Base-by-base conservation (phyloP, 1,140 invertebrate species). In the Hyphantria cunea region DNA sequence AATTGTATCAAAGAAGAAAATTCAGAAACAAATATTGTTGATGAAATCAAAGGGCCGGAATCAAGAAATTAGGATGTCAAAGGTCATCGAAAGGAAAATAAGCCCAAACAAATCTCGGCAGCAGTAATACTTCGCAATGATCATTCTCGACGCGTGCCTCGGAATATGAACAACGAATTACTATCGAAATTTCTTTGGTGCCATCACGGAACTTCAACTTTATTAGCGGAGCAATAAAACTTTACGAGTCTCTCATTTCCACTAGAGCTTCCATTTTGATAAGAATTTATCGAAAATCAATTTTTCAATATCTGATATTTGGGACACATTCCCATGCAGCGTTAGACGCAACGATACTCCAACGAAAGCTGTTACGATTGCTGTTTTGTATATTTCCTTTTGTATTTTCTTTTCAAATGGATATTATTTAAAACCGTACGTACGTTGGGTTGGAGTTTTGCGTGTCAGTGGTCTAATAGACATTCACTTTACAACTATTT, bases 131-230 rank as follows among this genome's bases (percentile, higher is more conserved):
- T 41, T 56, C 44, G 33, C 48, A 58, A 58, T 48, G 55, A 53
- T 32, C 50, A 53, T 47, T 52, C 49, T 5, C 11, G 14, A 54
- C 61, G 52, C 61, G 64, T 58, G 64, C 52, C 61, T 12, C 39
- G 32, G 58, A 72, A 70, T 68, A 70, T 76, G 73, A 73, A 76
- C 70, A 68, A 70, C 67, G 68, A 72, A 70, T 70, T 70, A 66
- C 31, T 48, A 49, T 59, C 60, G 47, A 44, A 13, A 56, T 39
- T 59, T 50, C 56, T 51, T 31, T 37, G 56, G 56, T 33, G 48
- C 47, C 56, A 60, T 60, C 56, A 47, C 58, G 39, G 61, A 70
- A 68, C 54, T 68, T 74, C 55, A 51, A 68, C 64, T 72, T 72
- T 76, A 76, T 76, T 72, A 72, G 50, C 31, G 32, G 12, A 51